Percentiles rank a stretch among this genome's conserved stretches.
Conservation (phyloP, 2,888 invertebrate species). For the Dolichopus griseipennis region DNA sequence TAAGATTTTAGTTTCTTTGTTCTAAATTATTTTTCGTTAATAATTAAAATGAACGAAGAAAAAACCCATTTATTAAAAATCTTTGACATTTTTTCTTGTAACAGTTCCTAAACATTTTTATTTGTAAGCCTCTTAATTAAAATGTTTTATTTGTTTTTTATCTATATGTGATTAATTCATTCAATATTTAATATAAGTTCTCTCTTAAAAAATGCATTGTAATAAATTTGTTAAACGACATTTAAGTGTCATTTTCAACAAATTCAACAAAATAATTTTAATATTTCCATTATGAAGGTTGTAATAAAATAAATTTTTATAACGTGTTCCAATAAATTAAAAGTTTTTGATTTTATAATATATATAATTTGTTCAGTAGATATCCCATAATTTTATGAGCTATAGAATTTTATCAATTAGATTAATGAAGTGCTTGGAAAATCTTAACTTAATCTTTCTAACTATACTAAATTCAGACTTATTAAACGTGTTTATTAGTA, state of each 20-base stretch:
- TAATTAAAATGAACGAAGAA: neutral
- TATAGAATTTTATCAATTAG: too few relatives aligned
- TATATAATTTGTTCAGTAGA: too few relatives aligned
- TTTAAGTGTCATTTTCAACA: neutral
- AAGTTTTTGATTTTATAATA: too few relatives aligned
- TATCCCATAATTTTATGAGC: too few relatives aligned
- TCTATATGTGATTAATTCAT: neutral
- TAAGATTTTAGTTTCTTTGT: neutral
- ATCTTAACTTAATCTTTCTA: too few relatives aligned
- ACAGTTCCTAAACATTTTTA: neutral
- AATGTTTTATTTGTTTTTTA: neutral
- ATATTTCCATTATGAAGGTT: neutral
- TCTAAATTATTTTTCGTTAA: neutral
- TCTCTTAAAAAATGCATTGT: neutral
- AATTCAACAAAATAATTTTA: neutral
- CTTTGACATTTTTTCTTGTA: neutral
- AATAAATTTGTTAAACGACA: neutral
- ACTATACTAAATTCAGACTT: too few relatives aligned
- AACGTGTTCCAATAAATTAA: neutral
- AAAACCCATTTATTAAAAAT: conserved; percentile 3
- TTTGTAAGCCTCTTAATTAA: neutral
- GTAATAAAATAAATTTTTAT: neutral
- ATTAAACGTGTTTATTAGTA: too few relatives aligned
- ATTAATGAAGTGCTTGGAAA: too few relatives aligned
- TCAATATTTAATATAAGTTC: too few relatives aligned